Percentiles rank a stretch among this genome's conserved stretches.
Evolutionary conservation across 1,140 invertebrate species (phyloP).

Genomic region (Neodiprion fabricii): DNA sequence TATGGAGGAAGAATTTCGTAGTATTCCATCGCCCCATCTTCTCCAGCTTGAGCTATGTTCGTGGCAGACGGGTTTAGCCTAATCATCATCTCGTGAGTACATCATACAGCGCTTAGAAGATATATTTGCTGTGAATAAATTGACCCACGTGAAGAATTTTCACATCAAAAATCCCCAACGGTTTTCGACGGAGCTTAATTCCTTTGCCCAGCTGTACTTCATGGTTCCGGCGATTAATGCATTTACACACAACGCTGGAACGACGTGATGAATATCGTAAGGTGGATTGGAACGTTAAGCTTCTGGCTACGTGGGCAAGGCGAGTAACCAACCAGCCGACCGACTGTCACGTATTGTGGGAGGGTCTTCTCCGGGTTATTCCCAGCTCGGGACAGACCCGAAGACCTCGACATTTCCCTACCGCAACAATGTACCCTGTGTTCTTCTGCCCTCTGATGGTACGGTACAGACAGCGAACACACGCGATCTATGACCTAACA

Average conservation of each 20-base stretch:
- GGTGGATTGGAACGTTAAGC: slow-evolving; percentile 20
- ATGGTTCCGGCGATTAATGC: too few relatives aligned
- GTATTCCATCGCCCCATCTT: not conserved
- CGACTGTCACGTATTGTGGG: slow-evolving; percentile 44
- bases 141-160: not conserved
- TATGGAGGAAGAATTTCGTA: not conserved
- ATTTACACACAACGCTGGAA: too few relatives aligned
- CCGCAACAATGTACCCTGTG: not conserved
- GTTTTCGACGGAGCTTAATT: too few relatives aligned
- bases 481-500: slow-evolving; percentile 7
- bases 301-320: slow-evolving; percentile 30
- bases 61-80: not conserved
- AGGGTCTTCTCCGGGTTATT: slow-evolving; percentile 55
- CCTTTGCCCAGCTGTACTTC: too few relatives aligned
- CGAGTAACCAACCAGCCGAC: slow-evolving; percentile 3
- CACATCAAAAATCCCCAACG: too few relatives aligned
- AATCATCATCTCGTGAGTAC: not conserved
- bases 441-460: not conserved
- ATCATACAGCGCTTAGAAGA: not conserved
- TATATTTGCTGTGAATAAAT: not conserved
- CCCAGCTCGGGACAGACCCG: slow-evolving; percentile 43
- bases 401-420: slow-evolving; percentile 49
- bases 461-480: not conserved
- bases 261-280: not conserved
- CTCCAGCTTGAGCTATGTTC: not conserved